A percentile compares a stretch with the other conserved stretches of the same genome.
Evolutionary conservation across 2,888 invertebrate genomes (phyloP).

Genomic region (Eugnorisma glareosa): DNA sequence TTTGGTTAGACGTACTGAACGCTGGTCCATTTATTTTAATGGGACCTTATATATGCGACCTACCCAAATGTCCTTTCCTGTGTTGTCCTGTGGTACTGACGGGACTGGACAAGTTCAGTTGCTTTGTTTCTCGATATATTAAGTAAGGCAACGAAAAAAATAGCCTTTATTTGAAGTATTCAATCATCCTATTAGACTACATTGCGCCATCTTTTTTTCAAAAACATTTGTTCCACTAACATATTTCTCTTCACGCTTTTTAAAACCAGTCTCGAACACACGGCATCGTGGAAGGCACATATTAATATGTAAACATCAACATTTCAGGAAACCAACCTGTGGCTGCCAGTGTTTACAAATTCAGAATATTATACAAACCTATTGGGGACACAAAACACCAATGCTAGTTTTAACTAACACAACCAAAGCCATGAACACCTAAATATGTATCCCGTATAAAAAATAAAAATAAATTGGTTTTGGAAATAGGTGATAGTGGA

Average conservation of each 20-base stretch:
- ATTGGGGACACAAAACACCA: not conserved
- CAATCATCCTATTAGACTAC: not conserved
- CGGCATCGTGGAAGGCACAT: not conserved
- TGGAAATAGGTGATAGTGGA: not conserved
- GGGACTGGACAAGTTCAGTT: too few species aligned
- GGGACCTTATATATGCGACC: too few species aligned
- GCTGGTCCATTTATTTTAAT: too few species aligned
- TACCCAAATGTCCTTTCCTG: too few species aligned
- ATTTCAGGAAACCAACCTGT: not conserved
- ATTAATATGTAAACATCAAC: not conserved
- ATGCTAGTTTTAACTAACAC: not conserved
- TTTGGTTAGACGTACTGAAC: too few species aligned
- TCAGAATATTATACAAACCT: slow-evolving; percentile 6
- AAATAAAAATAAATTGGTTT: too few species aligned
- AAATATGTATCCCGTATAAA: not conserved
- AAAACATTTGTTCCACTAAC: not conserved
- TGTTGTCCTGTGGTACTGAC: too few species aligned
- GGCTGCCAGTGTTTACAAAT: not conserved
- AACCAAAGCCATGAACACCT: not conserved
- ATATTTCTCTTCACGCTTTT: not conserved
- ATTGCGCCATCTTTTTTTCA: not conserved
- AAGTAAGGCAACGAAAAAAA: not conserved
- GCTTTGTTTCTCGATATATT: not conserved
- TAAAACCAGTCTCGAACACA: not conserved
- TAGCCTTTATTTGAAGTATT: not conserved